Base-by-base conservation (phyloP, 2,888 invertebrate genomes). In the Xanthorhoe spadicearia region DNA sequence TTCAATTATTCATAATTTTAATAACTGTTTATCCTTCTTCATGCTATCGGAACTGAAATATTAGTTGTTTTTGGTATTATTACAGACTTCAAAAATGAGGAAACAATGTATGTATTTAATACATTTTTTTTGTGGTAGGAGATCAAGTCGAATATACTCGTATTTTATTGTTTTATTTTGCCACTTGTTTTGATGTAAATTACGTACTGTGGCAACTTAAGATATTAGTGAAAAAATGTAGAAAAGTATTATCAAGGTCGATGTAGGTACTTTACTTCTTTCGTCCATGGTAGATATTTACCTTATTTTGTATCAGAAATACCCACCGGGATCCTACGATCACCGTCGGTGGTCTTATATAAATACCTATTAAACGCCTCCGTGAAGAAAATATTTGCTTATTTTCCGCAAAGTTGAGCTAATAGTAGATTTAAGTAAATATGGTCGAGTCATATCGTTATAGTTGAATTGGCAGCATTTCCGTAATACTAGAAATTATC, bases 341-440 rank as follows among this genome's bases (percentile, higher is more conserved):
- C 61, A 38, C 35, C 19, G 61, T 38, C 23, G 61, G 61, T 19
- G 61, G 61, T 61, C 61, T 15, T 9, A 19, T 32, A 61, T 54
- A 61, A 55, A 60, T 35, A 28, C 43, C 28, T 43, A 60, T 60
- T 60, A 56, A 56, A 48, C 19, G 19, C 58, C 35, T 50, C 8
- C 38, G 19, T 7, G 48, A 15, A 35, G 38, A 35, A 58, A 50
- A 58, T 58, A 50, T 51, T 19, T 50, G 19, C 6, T 38, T 58
- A 38, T 51, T 48, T 61, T 53, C 48, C 13, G 46, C n/a, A 19
- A 53, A 61, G 48, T 15, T 8, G 49, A 18, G 15, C 18, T 13
- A n/a, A 58, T 50, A 48, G 23, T 23, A 23, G 10, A 17, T 8
- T 48, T 17, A 17, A 48, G 7, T 48, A 48, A 17, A 17, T 48